Conservation (phyloP, 2,797 vertebrate species). For the Todus mexicanus region DNA sequence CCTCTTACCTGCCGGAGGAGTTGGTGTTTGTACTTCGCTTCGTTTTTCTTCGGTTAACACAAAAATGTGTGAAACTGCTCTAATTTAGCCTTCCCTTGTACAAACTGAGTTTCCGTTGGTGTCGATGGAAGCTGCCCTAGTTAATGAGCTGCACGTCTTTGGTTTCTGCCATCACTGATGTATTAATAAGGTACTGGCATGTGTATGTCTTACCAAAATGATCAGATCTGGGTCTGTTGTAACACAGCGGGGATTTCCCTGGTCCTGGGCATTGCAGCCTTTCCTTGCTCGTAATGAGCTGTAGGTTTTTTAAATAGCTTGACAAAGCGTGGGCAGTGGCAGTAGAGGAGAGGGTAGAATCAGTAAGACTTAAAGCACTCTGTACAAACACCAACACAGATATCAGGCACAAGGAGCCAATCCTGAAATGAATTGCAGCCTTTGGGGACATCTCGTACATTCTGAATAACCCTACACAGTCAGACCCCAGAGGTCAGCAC, state of each 20-base stretch:
- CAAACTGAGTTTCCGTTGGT: background rate
- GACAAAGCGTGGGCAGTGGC: background rate
- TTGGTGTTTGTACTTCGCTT: background rate
- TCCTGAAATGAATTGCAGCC: background rate
- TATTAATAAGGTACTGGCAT: background rate
- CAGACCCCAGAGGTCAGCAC: background rate
- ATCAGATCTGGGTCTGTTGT: background rate
- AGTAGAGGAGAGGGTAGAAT: background rate
- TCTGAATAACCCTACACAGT: background rate
- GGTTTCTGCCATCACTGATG: background rate
- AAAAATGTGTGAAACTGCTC: background rate
- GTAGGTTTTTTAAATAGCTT: background rate
- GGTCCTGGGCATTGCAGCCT: background rate
- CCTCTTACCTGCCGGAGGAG: no score
- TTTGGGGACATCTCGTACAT: background rate
- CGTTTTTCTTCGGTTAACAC: background rate
- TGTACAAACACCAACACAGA: background rate
- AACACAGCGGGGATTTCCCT: background rate
- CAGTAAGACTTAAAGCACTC: background rate
- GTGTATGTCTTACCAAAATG: background rate
- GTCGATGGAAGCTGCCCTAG: background rate
- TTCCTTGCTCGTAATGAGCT: background rate
- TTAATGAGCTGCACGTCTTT: background rate
- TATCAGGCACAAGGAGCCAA: background rate
- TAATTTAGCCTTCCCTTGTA: background rate